Conservation (phyloP, 2,888 invertebrate genomes). For the Odiellus spinosus region DNA sequence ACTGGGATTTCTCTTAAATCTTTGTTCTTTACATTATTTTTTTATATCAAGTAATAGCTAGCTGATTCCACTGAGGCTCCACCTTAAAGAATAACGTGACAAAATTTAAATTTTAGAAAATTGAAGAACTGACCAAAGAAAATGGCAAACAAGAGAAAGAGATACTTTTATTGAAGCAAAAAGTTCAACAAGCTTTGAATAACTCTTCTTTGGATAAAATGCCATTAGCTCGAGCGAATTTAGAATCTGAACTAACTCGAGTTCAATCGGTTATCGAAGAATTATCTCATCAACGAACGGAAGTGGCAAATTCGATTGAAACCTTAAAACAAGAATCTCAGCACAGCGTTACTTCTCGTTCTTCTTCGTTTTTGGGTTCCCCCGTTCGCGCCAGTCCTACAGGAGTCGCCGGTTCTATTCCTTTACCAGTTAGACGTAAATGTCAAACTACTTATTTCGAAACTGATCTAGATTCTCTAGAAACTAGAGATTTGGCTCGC, state of each 20-base stretch:
- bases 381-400: slow-evolving; percentile 40
- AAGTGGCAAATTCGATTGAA: slow-evolving; percentile 66
- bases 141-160: slow-evolving; percentile 78
- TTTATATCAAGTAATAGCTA: too few relatives aligned
- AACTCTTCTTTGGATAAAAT: slow-evolving; percentile 7
- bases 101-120: slow-evolving; percentile 45
- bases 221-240: slow-evolving; percentile 28
- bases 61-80: too few relatives aligned
- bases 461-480: slow-evolving; percentile 72
- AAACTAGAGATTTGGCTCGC: slow-evolving; percentile 42
- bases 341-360: background rate
- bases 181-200: slow-evolving; percentile 38
- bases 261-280: slow-evolving; percentile 73
- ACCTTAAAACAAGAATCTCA: slow-evolving; percentile 44
- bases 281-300: slow-evolving; percentile 65
- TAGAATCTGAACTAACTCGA: slow-evolving; percentile 51
- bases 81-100: too few relatives aligned
- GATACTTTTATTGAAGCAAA: slow-evolving; percentile 63
- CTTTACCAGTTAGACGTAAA: slow-evolving; percentile 19
- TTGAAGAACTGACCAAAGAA: slow-evolving; percentile 80
- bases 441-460: slow-evolving; percentile 58
- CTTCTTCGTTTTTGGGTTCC: slow-evolving; percentile 34
- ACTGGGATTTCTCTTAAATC: too few relatives aligned
- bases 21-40: too few relatives aligned
- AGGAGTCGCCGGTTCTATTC: slow-evolving; percentile 23